Evolutionary conservation across 2,113 vertebrate species (phyloP).

Genomic region (Channa maculata): DNA sequence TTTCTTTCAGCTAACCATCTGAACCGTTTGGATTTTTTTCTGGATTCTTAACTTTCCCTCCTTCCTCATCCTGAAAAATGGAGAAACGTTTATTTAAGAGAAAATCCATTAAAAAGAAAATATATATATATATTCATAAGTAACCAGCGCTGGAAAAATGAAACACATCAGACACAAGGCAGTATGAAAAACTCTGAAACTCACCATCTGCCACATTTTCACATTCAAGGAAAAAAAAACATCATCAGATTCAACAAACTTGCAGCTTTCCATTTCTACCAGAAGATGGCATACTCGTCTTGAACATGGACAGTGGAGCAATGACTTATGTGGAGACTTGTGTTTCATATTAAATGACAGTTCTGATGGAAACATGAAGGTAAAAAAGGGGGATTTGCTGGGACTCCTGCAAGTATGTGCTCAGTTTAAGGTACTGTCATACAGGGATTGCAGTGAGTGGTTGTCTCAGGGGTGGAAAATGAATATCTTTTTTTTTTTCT

Average conservation of each 20-base stretch:
- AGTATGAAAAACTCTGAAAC: constrained; percentile 40
- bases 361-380: constrained; percentile 38
- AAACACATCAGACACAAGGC: constrained; percentile 57
- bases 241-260: constrained; percentile 29
- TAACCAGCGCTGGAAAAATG: constrained; percentile 59
- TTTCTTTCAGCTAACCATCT: constrained; percentile 93
- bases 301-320: constrained; percentile 45
- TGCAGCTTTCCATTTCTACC: constrained; percentile 59
- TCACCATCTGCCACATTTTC: background rate
- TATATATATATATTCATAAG: constrained; percentile 19
- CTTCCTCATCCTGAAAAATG: constrained; percentile 69
- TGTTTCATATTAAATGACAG: constrained; percentile 50
- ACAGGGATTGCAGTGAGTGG: constrained; percentile 62
- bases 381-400: constrained; percentile 56
- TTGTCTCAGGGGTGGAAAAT: constrained; percentile 67
- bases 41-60: constrained; percentile 78
- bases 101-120: constrained; percentile 50
- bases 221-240: constrained; percentile 24
- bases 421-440: constrained; percentile 77
- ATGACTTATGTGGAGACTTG: constrained; percentile 45
- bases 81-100: constrained; percentile 74
- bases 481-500: constrained; percentile 17
- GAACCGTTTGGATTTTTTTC: constrained; percentile 82
- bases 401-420: constrained; percentile 64
- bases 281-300: constrained; percentile 66